Base-by-base conservation (phyloP, 2,113 vertebrate species). In the Peromyscus polionotus region DNA sequence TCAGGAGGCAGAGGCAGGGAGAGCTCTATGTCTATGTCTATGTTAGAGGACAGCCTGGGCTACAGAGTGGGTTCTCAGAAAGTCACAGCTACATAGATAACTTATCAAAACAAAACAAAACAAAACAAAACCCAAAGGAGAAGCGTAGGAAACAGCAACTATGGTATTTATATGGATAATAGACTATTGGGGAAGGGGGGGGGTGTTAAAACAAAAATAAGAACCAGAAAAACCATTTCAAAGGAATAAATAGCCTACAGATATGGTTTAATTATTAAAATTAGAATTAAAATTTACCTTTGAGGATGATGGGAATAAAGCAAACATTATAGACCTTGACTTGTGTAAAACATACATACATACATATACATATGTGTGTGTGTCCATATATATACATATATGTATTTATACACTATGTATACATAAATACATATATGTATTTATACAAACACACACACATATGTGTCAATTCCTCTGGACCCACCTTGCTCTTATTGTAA, bases 281-380 rank as follows among this genome's bases (percentile, higher is more conserved):
- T 95, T 88, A 91, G 24, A 80, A 51, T 90, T 51, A 65, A 95
- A 91, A 73, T 88, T 86, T 81, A 84, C 67, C 36, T 91, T 83
- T 81, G 45, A 94, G 54, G 42, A 85, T 72, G 63, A 80, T 45
- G 16, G 42, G 86, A 87, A 67, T 31, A 79, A 85, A 12, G 16
- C 1, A 88, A 94, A 89, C 9, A 77, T 61, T 67, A 87, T 7
- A 51, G 33, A 84, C 7, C 63, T 88, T 70, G 24, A 51, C 5
- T 73, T 13, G 28, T 67, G 1, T 19, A 39, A 73, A 39, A n/a
- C 36, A 31, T 57, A 9, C 10, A 31, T 80, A 16, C 19, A 12
- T 51, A 33, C 3, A 31, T 5, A 54, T 54, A 54, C 14, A 54
- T 54, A 54, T 54, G 1, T 13, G 42, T 42, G 42, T 42, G 42